Conservation (phyloP, 2,888 invertebrate genomes). For the Chrysolina americana region DNA sequence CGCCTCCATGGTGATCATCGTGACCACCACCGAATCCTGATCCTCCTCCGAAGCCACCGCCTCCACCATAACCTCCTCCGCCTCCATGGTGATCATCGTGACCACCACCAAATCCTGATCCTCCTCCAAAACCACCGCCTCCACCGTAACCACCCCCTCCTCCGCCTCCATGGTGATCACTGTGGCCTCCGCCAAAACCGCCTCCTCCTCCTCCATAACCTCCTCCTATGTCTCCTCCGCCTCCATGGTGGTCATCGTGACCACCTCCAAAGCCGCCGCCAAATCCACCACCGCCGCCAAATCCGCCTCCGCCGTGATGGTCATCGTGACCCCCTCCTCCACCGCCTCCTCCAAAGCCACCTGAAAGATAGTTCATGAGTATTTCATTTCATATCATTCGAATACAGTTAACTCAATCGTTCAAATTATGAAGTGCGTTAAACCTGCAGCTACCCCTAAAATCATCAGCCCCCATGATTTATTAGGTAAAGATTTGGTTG, state of each 20-base stretch:
- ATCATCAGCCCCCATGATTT: too few species aligned
- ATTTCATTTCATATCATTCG: too few species aligned
- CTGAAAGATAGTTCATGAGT: too few species aligned
- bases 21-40: slow-evolving; percentile 29
- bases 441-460: too few species aligned
- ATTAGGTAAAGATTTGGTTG: too few species aligned
- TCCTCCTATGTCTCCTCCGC: slow-evolving; percentile 27
- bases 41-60: slow-evolving; percentile 37
- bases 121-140: background rate
- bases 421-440: too few species aligned
- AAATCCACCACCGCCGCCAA: background rate
- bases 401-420: too few species aligned
- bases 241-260: slow-evolving; percentile 6
- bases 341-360: too few species aligned
- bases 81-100: slow-evolving; percentile 8
- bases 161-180: slow-evolving; percentile 6
- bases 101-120: slow-evolving; percentile 19
- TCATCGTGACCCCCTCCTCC: background rate
- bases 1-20: slow-evolving; percentile 29
- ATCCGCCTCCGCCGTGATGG: background rate
- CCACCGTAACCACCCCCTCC: background rate
- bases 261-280: slow-evolving; percentile 5
- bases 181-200: background rate
- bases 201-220: slow-evolving; percentile 36
- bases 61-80: slow-evolving; percentile 9